Conservation (phyloP, 1,140 invertebrate species). For the Drosophila ficusphila region DNA sequence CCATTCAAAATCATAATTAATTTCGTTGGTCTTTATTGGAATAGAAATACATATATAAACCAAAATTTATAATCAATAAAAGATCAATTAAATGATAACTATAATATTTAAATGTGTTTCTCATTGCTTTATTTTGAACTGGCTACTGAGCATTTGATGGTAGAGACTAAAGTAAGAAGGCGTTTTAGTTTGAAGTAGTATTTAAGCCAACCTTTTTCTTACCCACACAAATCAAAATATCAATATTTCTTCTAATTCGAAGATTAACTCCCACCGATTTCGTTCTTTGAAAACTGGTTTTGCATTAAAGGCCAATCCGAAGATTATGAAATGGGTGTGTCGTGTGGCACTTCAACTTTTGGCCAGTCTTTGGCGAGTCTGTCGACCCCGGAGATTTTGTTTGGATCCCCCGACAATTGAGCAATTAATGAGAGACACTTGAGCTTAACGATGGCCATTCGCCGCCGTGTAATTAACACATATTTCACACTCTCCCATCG, state of each 20-base stretch:
- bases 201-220: background rate
- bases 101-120: too few relatives aligned
- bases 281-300: constrained; percentile 31
- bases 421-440: constrained; percentile 46
- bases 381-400: constrained; percentile 13
- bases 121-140: too few relatives aligned
- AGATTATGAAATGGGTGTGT: constrained; percentile 49
- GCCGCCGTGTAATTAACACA: constrained; percentile 40
- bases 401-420: constrained; percentile 30
- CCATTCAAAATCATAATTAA: background rate
- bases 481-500: constrained; percentile 43
- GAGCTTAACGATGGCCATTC: constrained; percentile 39
- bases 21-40: background rate
- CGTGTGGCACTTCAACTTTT: constrained; percentile 32
- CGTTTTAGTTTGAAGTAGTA: constrained; percentile 1
- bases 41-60: too few relatives aligned
- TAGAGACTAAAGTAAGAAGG: too few relatives aligned
- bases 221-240: background rate
- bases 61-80: too few relatives aligned
- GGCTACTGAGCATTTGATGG: too few relatives aligned
- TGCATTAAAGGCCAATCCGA: constrained; percentile 26
- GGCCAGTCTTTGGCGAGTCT: constrained; percentile 33
- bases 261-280: constrained; percentile 6
- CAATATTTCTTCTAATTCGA: background rate
- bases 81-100: too few relatives aligned